Evolutionary conservation across 2,888 invertebrate species (phyloP).

Genomic region (Microplitis manilae): DNA sequence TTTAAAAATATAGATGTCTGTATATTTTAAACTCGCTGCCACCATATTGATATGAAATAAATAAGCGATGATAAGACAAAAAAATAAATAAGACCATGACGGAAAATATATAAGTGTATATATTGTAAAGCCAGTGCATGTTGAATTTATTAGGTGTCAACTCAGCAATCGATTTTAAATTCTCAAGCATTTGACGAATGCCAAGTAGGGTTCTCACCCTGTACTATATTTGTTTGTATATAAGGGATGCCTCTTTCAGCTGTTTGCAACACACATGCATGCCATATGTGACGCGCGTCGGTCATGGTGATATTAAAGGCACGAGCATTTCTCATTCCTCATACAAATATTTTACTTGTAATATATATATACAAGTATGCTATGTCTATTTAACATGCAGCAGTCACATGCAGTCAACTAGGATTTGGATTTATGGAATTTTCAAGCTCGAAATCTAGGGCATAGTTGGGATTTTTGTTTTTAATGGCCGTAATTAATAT

Average conservation of each 20-base stretch:
- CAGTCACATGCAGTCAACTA: constrained; percentile 1
- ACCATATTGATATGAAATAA: too few species aligned
- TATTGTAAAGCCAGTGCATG: too few species aligned
- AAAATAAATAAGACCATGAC: too few species aligned
- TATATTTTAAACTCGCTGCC: too few species aligned
- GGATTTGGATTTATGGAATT: not conserved
- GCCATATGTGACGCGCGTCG: constrained; percentile 38
- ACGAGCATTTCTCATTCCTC: constrained; percentile 6
- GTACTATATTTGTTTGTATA: not conserved
- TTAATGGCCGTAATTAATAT: too few species aligned
- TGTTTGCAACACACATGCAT: not conserved
- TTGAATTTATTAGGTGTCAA: not conserved
- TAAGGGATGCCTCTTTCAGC: not conserved
- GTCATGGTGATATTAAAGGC: constrained; percentile 29
- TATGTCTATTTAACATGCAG: too few species aligned
- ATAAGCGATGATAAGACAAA: too few species aligned
- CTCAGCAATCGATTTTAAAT: constrained; percentile 3
- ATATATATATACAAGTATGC: too few species aligned
- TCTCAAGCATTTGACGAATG: constrained; percentile 8
- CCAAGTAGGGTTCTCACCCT: not conserved
- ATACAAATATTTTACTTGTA: not conserved
- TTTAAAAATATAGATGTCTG: too few species aligned
- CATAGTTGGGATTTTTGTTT: not conserved
- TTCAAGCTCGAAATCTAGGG: not conserved
- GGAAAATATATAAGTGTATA: too few species aligned